Base-by-base conservation (phyloP, 2,797 vertebrate genomes). In the Lophotriccus pileatus region DNA sequence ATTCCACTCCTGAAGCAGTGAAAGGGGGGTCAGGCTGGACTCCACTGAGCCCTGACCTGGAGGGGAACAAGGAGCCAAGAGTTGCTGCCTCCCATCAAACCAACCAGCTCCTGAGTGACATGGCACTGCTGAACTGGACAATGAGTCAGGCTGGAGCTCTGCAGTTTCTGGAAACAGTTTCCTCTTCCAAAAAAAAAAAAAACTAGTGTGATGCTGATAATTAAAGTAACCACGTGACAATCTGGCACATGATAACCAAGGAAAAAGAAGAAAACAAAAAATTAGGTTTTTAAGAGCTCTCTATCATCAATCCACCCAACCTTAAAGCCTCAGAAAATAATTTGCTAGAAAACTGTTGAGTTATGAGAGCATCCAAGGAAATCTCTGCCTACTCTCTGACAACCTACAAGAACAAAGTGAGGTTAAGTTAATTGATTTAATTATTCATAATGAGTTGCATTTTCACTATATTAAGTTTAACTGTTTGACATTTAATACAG, bases 401-500 rank as follows among this genome's bases (percentile, higher is more conserved):
- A 72, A 77, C 27, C 58, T 64, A 60, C 58, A 80, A 91, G 87
- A 91, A 77, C 75, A 84, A 95, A 84, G 82, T 78, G 56, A 91
- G 66, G 74, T 83, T 60, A 92, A 90, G 49, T 76, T 87, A 91
- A 91, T 64, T 53, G 37, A 64, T 79, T 92, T 93, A 91, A 92
- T 94, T 94, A 90, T 91, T 91, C 93, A 96, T 43, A 91, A 70
- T 17, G 43, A 86, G 55, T 55, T 90, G 83, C 77, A 93, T 91
- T 73, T 93, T 91, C 76, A 78, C 53, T 87, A 14, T 18, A 83
- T 91, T 84, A 93, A 8, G 5, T 72, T 87, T 84, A 93, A 94
- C 81, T 69, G 41, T 74, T 66, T 94, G 76, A 84, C 91, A 94
- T 92, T 94, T 95, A 89, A 85, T 58, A 80, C 36, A 75, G 79